Conservation (phyloP, 2,888 invertebrate species). For the Alloplasta piceator region DNA sequence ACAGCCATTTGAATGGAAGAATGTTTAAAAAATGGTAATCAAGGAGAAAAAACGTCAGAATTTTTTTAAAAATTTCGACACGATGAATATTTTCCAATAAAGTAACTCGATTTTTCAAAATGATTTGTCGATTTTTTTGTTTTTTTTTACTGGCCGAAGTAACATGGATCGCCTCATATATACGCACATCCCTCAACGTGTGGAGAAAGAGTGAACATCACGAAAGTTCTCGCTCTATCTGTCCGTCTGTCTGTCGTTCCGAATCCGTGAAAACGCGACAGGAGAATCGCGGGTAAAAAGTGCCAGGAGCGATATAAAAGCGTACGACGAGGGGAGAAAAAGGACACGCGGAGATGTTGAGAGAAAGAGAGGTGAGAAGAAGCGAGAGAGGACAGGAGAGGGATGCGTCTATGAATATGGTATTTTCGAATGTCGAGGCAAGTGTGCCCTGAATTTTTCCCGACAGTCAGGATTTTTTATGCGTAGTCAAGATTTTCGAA, state of each 20-base stretch:
- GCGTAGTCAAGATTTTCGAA: too few species aligned
- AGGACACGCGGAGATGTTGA: background rate
- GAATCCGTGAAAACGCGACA: slow-evolving; percentile 6
- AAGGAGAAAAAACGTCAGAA: too few species aligned
- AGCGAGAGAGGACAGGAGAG: slow-evolving; percentile 2
- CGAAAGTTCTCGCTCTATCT: slow-evolving; percentile 14
- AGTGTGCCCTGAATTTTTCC: slow-evolving; percentile 37
- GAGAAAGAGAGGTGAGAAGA: background rate
- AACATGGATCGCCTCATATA: too few species aligned
- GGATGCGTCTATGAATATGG: slow-evolving; percentile 35
- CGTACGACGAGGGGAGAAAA: slow-evolving; percentile 6
- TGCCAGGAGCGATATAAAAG: slow-evolving; percentile 27
- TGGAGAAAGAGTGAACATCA: background rate
- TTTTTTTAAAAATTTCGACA: too few species aligned
- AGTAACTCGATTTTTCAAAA: too few species aligned
- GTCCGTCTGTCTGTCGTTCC: slow-evolving; percentile 21
- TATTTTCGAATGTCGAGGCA: slow-evolving; percentile 31
- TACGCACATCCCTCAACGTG: background rate
- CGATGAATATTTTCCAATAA: too few species aligned
- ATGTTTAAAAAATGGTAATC: too few species aligned
- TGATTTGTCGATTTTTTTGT: too few species aligned
- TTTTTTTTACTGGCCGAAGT: too few species aligned
- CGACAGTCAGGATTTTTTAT: slow-evolving; percentile 19
- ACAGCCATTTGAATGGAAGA: too few species aligned
- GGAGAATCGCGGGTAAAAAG: slow-evolving; percentile 52